phyloP scores from a whole-genome alignment of 2,888 invertebrate species.

The Nomada ferruginata region DNA sequence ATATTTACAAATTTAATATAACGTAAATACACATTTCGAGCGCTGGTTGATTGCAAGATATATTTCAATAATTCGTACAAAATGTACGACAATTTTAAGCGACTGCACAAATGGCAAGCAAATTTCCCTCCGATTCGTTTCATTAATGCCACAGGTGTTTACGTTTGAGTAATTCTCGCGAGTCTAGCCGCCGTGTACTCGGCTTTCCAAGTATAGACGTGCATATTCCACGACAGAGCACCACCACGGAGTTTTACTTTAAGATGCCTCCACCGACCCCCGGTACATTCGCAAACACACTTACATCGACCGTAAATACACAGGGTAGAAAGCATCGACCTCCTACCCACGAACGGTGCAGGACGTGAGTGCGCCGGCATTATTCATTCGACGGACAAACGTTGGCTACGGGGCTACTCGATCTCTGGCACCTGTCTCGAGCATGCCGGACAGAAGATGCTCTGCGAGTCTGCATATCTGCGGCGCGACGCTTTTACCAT shows the following conservation, averaged over 20 bases:
- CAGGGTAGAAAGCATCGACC: constrained; percentile 16
- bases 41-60: not conserved
- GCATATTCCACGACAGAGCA: constrained; percentile 22
- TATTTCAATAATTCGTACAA: constrained; percentile 41
- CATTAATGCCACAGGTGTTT: constrained; percentile 22
- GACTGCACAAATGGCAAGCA: constrained; percentile 66
- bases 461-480: constrained; percentile 53
- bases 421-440: constrained; percentile 65
- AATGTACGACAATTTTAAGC: constrained; percentile 60
- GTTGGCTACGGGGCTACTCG: constrained; percentile 54
- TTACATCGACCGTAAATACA: constrained; percentile 15
- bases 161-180: constrained; percentile 23
- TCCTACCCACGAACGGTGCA: constrained; percentile 37
- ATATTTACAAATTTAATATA: not conserved
- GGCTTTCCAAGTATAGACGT: constrained; percentile 16
- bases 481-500: constrained; percentile 53
- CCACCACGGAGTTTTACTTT: constrained; percentile 24
- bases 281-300: constrained; percentile 8
- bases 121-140: constrained; percentile 29
- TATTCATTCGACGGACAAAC: constrained; percentile 66
- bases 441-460: constrained; percentile 49
- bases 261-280: constrained; percentile 17
- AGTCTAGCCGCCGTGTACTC: constrained; percentile 11
- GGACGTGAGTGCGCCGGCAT: constrained; percentile 52
- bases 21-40: not conserved